A percentile compares a stretch with the other conserved stretches of the same genome.
Evolutionary conservation across 2,797 vertebrate species (phyloP).

Genomic region (Heterohyrax brucei): DNA sequence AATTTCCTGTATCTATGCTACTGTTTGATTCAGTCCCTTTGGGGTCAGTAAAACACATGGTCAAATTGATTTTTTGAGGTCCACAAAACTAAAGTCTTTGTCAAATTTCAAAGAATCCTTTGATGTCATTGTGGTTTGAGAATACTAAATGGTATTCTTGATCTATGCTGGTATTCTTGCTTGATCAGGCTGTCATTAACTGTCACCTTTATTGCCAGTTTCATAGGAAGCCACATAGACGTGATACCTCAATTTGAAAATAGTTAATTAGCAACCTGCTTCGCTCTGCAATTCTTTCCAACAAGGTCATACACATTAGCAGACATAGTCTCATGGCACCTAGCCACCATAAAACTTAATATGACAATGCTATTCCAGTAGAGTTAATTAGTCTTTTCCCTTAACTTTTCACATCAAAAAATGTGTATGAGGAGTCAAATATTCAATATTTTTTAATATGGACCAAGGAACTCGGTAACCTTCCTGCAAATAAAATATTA

Average conservation of each 20-base stretch:
- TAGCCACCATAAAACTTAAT: constrained; percentile 32
- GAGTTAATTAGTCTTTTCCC: neutral
- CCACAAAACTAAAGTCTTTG: constrained; percentile 52
- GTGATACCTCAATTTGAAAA: constrained; percentile 80
- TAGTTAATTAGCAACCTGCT: constrained; percentile 72
- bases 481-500: neutral
- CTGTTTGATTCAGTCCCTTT: constrained; percentile 13
- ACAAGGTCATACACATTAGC: constrained; percentile 56
- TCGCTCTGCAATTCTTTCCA: constrained; percentile 57
- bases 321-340: neutral
- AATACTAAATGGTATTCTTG: constrained; percentile 58
- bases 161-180: constrained; percentile 43
- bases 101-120: constrained; percentile 58
- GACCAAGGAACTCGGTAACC: neutral
- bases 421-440: neutral
- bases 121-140: constrained; percentile 28
- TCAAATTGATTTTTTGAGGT: constrained; percentile 49
- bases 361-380: constrained; percentile 40
- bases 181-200: constrained; percentile 53
- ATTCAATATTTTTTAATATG: neutral
- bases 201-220: constrained; percentile 70
- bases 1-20: constrained; percentile 38
- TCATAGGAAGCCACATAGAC: constrained; percentile 64
- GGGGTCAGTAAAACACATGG: constrained; percentile 38
- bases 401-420: constrained; percentile 53